Conservation (phyloP, 2,888 invertebrate genomes). For the Himalopsyche tibetana region DNA sequence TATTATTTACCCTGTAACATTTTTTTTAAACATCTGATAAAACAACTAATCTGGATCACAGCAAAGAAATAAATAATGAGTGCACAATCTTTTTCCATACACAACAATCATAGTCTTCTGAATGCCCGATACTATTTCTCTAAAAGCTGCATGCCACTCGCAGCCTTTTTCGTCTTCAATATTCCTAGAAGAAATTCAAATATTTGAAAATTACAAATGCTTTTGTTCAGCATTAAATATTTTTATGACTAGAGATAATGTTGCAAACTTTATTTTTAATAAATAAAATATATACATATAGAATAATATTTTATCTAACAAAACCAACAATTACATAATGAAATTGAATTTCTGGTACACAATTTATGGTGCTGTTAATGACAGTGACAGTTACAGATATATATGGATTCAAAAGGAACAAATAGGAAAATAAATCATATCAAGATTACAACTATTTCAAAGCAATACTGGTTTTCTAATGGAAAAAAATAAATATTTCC, state of each 20-base stretch:
- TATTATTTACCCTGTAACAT: not conserved
- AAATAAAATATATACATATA: no score
- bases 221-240: not conserved
- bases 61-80: conserved; percentile 55
- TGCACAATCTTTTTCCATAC: conserved; percentile 76
- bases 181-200: conserved; percentile 48
- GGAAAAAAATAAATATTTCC: no score
- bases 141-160: conserved; percentile 82
- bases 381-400: no score
- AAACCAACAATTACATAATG: no score
- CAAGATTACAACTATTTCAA: not conserved
- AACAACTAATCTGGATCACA: conserved; percentile 43
- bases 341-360: no score
- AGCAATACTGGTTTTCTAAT: no score
- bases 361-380: no score
- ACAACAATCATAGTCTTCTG: conserved; percentile 82
- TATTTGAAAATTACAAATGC: conserved; percentile 26
- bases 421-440: no score
- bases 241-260: not conserved
- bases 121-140: conserved; percentile 78
- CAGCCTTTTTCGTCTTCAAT: conserved; percentile 70
- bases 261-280: no score
- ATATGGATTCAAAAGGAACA: no score
- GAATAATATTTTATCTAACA: no score
- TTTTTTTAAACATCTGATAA: not conserved